phyloP scores from a whole-genome alignment of 2,113 vertebrate genomes.

The Oceanodroma tethys region DNA sequence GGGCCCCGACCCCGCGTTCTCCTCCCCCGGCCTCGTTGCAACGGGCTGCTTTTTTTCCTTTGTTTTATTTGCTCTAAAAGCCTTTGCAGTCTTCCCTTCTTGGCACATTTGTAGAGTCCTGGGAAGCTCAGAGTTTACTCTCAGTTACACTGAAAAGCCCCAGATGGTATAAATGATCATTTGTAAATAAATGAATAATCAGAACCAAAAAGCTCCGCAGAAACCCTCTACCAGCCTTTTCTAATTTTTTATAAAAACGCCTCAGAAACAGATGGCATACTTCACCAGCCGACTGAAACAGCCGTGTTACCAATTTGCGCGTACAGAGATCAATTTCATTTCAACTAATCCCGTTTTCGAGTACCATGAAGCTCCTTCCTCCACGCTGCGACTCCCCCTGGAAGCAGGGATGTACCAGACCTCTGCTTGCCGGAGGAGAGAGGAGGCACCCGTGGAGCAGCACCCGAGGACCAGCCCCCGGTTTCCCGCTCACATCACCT shows the following conservation, averaged over 20 bases:
- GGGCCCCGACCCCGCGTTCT: background rate
- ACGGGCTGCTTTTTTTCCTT: constrained; percentile 36
- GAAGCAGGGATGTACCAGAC: background rate
- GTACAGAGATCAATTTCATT: background rate
- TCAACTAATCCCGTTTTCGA: background rate
- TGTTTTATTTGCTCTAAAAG: constrained; percentile 62
- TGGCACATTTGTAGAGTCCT: constrained; percentile 51
- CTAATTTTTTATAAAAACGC: background rate
- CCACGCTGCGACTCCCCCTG: rapidly evolving
- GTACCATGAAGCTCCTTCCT: background rate
- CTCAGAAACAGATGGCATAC: background rate
- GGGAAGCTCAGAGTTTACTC: constrained; percentile 63
- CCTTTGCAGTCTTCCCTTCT: constrained; percentile 27
- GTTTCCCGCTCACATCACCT: background rate
- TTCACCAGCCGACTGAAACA: background rate
- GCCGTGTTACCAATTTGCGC: background rate
- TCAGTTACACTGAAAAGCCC: constrained; percentile 38
- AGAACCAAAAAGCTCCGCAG: background rate
- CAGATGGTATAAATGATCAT: constrained; percentile 57
- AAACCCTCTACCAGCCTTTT: background rate
- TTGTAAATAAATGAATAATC: constrained; percentile 57
- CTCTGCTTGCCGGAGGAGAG: background rate
- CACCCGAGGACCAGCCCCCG: background rate
- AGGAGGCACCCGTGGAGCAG: background rate
- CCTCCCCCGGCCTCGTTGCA: background rate